phyloP scores from a whole-genome alignment of 1,140 invertebrate species.

The Teleogryllus occipitalis region DNA sequence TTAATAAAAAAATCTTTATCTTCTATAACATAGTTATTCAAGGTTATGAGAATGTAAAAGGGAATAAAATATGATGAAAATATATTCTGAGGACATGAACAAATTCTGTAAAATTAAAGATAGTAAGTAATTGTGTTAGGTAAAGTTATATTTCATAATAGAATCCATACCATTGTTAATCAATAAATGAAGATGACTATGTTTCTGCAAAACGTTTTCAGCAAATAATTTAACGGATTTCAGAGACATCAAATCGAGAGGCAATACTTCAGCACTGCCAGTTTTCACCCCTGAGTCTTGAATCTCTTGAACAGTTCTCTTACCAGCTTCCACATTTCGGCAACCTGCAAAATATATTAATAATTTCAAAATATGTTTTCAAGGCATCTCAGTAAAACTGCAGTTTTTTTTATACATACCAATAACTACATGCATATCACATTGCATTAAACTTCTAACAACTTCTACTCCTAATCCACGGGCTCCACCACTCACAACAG shows the following conservation, averaged over 20 bases:
- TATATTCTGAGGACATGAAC: constrained; percentile 11
- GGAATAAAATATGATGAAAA: no score
- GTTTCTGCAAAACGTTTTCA: constrained; percentile 50
- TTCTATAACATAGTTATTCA: no score
- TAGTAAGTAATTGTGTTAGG: no score
- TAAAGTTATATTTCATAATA: background rate
- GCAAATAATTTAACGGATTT: constrained; percentile 71
- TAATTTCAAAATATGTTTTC: constrained; percentile 7
- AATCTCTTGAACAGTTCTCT: constrained; percentile 44
- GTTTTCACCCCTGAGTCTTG: constrained; percentile 41
- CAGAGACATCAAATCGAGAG: constrained; percentile 52
- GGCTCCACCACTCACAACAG: constrained; percentile 80
- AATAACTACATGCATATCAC: constrained; percentile 76
- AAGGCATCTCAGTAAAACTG: background rate
- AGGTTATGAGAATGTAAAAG: no score
- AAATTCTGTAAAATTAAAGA: background rate
- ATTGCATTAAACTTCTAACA: constrained; percentile 65
- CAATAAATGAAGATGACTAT: constrained; percentile 58
- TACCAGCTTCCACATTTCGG: constrained; percentile 50
- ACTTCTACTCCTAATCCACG: constrained; percentile 78
- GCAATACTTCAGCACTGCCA: constrained; percentile 42
- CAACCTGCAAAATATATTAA: constrained; percentile 47
- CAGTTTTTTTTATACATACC: constrained; percentile 44
- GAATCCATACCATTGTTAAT: constrained; percentile 67
- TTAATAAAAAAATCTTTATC: no score